Conservation (phyloP, 2,888 invertebrate species). For the Timandra comae region DNA sequence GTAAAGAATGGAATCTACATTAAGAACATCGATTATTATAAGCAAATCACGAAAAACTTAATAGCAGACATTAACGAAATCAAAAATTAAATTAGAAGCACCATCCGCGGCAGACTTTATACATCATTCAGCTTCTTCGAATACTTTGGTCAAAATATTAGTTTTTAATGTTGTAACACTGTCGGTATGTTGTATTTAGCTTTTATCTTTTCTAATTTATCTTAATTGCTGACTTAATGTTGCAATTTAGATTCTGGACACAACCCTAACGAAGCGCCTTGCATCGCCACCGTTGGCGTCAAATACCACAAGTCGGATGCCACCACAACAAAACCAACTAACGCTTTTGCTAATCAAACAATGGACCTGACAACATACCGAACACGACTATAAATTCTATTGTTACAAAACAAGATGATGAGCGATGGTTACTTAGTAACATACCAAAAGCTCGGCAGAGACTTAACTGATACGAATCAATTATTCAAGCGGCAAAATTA, state of each 20-base stretch:
- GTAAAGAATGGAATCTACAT: not conserved
- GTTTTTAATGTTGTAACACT: conserved; percentile 43
- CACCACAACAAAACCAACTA: conserved; percentile 32
- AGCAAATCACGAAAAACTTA: conserved; percentile 20
- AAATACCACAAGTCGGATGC: conserved; percentile 58
- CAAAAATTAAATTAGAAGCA: too few species aligned
- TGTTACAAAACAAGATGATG: conserved; percentile 48
- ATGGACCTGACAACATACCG: conserved; percentile 50
- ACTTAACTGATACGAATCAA: conserved; percentile 26
- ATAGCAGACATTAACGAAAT: conserved; percentile 19
- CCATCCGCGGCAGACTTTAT: conserved; percentile 24
- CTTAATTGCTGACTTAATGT: conserved; percentile 68
- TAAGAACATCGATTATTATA: conserved; percentile 7
- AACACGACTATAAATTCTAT: conserved; percentile 48
- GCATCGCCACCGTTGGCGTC: conserved; percentile 64
- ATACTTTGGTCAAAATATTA: conserved; percentile 24
- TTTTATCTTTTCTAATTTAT: conserved; percentile 67
- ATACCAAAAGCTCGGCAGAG: conserved; percentile 43
- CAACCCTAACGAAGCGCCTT: conserved; percentile 55
- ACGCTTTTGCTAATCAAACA: conserved; percentile 61
- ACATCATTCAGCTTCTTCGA: conserved; percentile 9
- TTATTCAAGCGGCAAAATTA: not conserved
- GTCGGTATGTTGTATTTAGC: conserved; percentile 49
- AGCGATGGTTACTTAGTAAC: conserved; percentile 41
- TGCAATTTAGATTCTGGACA: conserved; percentile 62